Evolutionary conservation across 2,113 vertebrate genomes (phyloP).

Genomic region (Andinoacara biseriatus): DNA sequence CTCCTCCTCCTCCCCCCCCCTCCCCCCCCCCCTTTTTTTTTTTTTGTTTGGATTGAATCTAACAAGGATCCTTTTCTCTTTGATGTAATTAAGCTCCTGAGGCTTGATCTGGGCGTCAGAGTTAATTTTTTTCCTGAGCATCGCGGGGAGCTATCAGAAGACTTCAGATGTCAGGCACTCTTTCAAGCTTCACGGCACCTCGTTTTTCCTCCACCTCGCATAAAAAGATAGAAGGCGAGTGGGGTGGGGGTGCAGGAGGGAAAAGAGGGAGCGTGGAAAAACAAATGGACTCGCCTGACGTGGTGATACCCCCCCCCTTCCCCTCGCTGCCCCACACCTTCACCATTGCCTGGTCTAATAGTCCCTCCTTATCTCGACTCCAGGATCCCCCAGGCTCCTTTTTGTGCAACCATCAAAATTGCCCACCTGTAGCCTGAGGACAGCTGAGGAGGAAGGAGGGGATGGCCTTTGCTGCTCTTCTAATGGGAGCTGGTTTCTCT

Average conservation of each 20-base stretch:
- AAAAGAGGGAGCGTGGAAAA: slow-evolving; percentile 26
- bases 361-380: slow-evolving; percentile 70
- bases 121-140: slow-evolving; percentile 81
- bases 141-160: slow-evolving; percentile 80
- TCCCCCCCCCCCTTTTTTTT: slow-evolving; percentile 23
- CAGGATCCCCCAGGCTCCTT: slow-evolving; percentile 69
- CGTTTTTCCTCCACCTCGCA: slow-evolving; percentile 70
- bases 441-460: neutral
- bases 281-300: slow-evolving; percentile 59
- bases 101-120: slow-evolving; percentile 85
- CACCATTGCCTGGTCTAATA: slow-evolving; percentile 60
- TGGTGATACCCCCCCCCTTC: neutral
- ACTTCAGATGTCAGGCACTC: slow-evolving; percentile 75
- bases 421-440: slow-evolving; percentile 81
- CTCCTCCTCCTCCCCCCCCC: slow-evolving; percentile 47
- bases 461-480: slow-evolving; percentile 36
- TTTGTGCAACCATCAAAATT: slow-evolving; percentile 75
- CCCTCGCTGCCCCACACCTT: slow-evolving; percentile 30
- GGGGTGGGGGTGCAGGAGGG: neutral
- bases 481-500: slow-evolving; percentile 62
- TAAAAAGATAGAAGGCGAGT: slow-evolving; percentile 48
- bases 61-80: slow-evolving; percentile 88
- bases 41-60: slow-evolving; percentile 86
- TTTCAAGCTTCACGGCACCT: slow-evolving; percentile 80
- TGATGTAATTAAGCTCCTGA: slow-evolving; percentile 93